Evolutionary conservation across 2,797 vertebrate genomes (phyloP).

Genomic region (Siniperca obscura): DNA sequence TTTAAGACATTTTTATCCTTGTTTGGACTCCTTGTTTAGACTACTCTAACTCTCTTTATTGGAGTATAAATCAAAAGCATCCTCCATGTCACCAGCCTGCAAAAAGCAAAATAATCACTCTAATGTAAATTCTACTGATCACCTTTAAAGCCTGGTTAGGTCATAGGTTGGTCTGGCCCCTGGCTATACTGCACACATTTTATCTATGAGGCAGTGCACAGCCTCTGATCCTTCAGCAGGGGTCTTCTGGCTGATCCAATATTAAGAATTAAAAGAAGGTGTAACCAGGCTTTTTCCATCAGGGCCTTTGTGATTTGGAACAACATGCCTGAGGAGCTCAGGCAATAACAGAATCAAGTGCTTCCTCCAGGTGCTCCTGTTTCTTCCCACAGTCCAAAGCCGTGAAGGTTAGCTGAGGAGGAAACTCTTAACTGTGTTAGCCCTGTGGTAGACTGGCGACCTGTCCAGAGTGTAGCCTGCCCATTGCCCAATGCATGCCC

Average conservation of each 20-base stretch:
- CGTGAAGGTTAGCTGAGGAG: background rate
- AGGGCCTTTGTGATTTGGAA: slow-evolving; percentile 41
- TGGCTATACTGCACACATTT: slow-evolving; percentile 11
- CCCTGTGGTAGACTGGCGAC: background rate
- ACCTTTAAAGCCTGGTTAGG: slow-evolving; percentile 17
- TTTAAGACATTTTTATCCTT: slow-evolving; percentile 1
- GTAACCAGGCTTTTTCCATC: slow-evolving; percentile 39
- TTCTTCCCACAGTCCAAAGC: slow-evolving; percentile 1
- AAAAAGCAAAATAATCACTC: slow-evolving; percentile 15
- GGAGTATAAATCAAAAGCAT: slow-evolving; percentile 2
- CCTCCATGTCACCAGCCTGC: background rate
- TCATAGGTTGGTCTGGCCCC: background rate
- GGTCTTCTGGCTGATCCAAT: slow-evolving; percentile 31
- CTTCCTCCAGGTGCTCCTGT: background rate
- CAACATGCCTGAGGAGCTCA: slow-evolving; percentile 28
- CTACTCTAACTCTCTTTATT: background rate
- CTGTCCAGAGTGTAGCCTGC: background rate
- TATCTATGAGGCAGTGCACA: slow-evolving; percentile 19
- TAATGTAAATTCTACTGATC: slow-evolving; percentile 9
- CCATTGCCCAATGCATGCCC: background rate
- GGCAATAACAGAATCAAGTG: slow-evolving; percentile 46
- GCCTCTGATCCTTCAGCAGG: slow-evolving; percentile 38
- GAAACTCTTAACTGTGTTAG: background rate
- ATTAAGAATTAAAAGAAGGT: slow-evolving; percentile 48
- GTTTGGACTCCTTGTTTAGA: background rate